These are phyloP conservation scores for Rhea americana DNA, from an alignment of 2,113 vertebrate genomes.

Conservation along the genomic window DNA sequence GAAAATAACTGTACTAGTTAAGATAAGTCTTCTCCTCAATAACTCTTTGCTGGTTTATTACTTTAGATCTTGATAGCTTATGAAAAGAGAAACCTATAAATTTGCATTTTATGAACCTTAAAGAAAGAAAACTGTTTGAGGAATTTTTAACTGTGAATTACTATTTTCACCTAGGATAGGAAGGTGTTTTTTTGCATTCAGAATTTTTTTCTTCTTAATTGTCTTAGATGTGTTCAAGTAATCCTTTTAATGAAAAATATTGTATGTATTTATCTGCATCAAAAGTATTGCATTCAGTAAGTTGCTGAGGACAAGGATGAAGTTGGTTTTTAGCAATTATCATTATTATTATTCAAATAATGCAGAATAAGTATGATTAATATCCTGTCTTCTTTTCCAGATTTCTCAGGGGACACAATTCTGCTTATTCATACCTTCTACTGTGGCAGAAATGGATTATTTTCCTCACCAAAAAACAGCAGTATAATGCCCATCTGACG, in stretches of 20 bases:
- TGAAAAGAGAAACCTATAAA: neutral
- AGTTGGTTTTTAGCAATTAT: neutral
- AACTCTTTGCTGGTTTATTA: neutral
- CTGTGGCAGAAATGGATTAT: constrained; percentile 63
- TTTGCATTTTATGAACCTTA: neutral
- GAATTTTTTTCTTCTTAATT: neutral
- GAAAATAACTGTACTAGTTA: neutral
- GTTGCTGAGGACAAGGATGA: neutral
- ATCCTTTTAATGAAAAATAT: neutral
- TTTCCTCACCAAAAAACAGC: constrained; percentile 49
- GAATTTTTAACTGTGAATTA: neutral
- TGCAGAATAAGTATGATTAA: neutral
- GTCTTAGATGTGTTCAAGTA: neutral
- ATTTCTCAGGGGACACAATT: constrained; percentile 64
- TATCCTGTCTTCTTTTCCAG: constrained; percentile 45
- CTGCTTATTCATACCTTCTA: constrained; percentile 55
- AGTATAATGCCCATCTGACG: constrained; percentile 31
- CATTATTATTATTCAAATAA: neutral
- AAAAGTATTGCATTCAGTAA: neutral
- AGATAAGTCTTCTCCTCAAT: neutral
- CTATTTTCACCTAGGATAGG: neutral
- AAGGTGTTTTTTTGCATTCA: neutral
- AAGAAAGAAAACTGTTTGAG: neutral
- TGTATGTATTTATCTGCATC: neutral
- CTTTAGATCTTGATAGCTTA: neutral